Base-by-base conservation (phyloP, 1,140 invertebrate species). In the Penaeus japonicus region DNA sequence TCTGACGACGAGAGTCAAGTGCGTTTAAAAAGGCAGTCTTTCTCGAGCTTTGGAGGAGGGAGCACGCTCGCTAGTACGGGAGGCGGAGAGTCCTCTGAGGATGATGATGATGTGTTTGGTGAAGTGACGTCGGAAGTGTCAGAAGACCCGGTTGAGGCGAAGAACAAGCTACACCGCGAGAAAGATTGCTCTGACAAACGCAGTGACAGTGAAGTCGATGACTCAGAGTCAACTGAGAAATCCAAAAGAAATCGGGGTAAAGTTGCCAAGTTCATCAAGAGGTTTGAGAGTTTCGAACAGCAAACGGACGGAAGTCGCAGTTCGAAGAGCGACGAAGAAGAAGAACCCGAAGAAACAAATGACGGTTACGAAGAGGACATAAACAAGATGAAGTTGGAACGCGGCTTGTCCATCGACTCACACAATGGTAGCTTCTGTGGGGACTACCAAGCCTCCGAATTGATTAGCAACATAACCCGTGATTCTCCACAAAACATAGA, bases 301-400 rank as follows among this genome's bases (percentile, higher is more conserved):
- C 54, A 35, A 77, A 22, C 1, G 18, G 24, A 12, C 24, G 15
- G 17, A 15, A 55, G 54, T 27, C 24, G 75, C 5, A 78, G 75
- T 22, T 32, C 75, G 35, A 78, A 20, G 75, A 78, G 75, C 22
- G 53, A 59, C 12, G n/a, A 59, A 82, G 54, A 32, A 27, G 55
- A 82, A 1, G 32, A 32, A 1, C 4, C 24, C 17, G 22, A 78
- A 20, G n/a, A 78, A 80, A 35, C 24, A 1, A n/a, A 35, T 7
- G 35, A 81, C 24, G 24, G 4, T 12, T 84, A 84, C 82, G 70
- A 17, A 20, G 82, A 84, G 18, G 30, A 65, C 35, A n/a, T 84
- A 30, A 84, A n/a, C 82, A 84, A 62, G 62, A 84, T 84, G 82
- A 65, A 47, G 59, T 59, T 84, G 20, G 82, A 84, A 39, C 24